Evolutionary conservation across 2,888 invertebrate genomes (phyloP).

Genomic region (Ormyrus rosae): DNA sequence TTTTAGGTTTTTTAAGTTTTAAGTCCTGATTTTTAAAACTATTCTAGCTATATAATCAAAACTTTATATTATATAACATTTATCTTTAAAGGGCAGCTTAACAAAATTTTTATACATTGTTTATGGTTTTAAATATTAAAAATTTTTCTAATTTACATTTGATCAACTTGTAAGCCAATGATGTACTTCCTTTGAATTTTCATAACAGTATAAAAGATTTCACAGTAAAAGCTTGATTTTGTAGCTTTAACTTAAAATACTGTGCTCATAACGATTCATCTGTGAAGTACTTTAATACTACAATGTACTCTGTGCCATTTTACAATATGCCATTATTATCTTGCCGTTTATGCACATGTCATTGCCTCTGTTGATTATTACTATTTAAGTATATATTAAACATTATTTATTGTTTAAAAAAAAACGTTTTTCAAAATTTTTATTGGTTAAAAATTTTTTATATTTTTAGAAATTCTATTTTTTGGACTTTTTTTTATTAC

Average conservation of each 20-base stretch:
- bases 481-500: not conserved
- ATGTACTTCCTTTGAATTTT: not conserved
- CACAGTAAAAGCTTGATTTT: slow-evolving; percentile 5
- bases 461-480: not conserved
- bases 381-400: slow-evolving; percentile 15
- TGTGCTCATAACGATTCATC: too few species aligned
- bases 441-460: slow-evolving; percentile 4
- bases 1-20: slow-evolving; percentile 47
- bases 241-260: not conserved
- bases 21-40: too few species aligned
- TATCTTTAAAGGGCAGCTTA: not conserved
- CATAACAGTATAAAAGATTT: too few species aligned
- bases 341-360: slow-evolving; percentile 40
- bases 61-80: too few species aligned
- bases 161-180: not conserved
- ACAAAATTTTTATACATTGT: not conserved
- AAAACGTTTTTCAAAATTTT: not conserved
- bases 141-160: not conserved
- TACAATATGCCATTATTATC: slow-evolving; percentile 47
- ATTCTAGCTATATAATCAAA: too few species aligned
- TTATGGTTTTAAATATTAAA: not conserved
- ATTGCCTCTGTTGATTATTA: slow-evolving; percentile 39
- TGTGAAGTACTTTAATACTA: slow-evolving; percentile 12
- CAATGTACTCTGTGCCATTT: slow-evolving; percentile 49
- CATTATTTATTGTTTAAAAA: slow-evolving; percentile 5